A percentile compares a stretch with the other conserved stretches of the same genome.
Conservation (phyloP, 2,888 invertebrate genomes). For the Penaeus monodon region DNA sequence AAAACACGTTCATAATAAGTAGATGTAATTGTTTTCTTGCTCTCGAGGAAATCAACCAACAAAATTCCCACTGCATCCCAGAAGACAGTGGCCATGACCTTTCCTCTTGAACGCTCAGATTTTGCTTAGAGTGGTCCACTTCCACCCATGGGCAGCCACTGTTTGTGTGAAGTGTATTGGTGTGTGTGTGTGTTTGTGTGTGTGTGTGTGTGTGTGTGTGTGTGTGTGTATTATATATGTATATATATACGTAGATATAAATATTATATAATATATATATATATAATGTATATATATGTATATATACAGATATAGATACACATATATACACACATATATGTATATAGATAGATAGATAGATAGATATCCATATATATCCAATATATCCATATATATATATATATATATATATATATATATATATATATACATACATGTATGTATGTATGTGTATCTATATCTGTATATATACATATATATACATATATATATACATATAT, state of each 20-base stretch:
- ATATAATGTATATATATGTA: background rate
- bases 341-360: background rate
- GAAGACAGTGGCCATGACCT: too few species aligned
- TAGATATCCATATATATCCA: background rate
- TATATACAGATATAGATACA: background rate
- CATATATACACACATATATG: background rate
- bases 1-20: too few species aligned
- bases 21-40: too few species aligned
- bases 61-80: too few species aligned
- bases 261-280: constrained; percentile 20
- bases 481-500: too few species aligned
- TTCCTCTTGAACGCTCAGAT: too few species aligned
- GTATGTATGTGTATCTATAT: background rate
- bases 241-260: too few species aligned
- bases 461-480: background rate
- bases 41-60: too few species aligned
- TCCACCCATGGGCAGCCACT: too few species aligned
- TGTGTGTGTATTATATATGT: constrained; percentile 26
- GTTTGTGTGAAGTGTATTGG: too few species aligned
- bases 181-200: too few species aligned
- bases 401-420: background rate
- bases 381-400: background rate
- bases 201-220: background rate
- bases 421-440: background rate
- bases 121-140: too few species aligned